Conservation (phyloP, 2,888 invertebrate genomes). For the Nomada goodeniana region DNA sequence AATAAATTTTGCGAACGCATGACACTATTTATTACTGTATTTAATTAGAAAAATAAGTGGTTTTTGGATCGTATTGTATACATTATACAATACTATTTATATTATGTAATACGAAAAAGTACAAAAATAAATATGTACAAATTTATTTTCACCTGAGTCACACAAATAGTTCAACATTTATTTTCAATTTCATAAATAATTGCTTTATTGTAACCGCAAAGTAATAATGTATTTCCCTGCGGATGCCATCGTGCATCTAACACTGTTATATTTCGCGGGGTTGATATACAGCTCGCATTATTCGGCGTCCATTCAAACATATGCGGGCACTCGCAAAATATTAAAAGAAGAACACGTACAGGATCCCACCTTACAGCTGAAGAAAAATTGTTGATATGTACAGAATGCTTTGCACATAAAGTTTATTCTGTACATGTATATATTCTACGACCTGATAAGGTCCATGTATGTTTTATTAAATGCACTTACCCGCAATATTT, state of each 20-base stretch:
- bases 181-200: conserved; percentile 56
- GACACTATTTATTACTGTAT: neutral
- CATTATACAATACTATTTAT: neutral
- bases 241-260: conserved; percentile 79
- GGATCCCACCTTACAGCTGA: conserved; percentile 79
- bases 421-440: neutral
- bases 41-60: neutral
- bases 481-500: conserved; percentile 73
- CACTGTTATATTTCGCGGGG: conserved; percentile 76
- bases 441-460: neutral
- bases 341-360: conserved; percentile 66
- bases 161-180: conserved; percentile 30
- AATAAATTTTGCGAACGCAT: neutral
- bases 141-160: conserved; percentile 5
- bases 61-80: neutral
- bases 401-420: too few species aligned
- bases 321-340: conserved; percentile 76
- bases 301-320: conserved; percentile 79
- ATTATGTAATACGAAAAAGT: neutral
- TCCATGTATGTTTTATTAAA: neutral
- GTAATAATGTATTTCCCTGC: conserved; percentile 67
- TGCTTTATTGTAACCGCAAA: conserved; percentile 81
- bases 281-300: conserved; percentile 67
- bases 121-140: conserved; percentile 8
- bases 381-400: conserved; percentile 32